These are phyloP conservation scores for Pectinophora gossypiella DNA, from an alignment of 1,140 invertebrate genomes.

Conservation along the genomic window DNA sequence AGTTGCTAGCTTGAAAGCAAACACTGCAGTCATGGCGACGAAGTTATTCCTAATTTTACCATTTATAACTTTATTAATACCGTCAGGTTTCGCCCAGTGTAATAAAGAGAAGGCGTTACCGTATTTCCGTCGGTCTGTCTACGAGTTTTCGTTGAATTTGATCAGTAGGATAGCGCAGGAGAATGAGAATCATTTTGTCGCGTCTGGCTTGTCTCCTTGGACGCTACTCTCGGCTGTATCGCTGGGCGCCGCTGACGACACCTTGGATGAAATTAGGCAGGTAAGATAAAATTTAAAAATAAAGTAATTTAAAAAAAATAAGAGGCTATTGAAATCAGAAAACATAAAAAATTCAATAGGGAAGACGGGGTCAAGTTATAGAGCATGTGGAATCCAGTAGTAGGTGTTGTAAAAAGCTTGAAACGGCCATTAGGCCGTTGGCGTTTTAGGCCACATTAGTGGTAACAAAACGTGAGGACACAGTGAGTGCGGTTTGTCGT, in stretches of 20 bases:
- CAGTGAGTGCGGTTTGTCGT: too few relatives aligned
- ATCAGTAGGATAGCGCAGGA: constrained; percentile 40
- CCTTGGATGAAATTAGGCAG: constrained; percentile 49
- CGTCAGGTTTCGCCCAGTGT: constrained; percentile 33
- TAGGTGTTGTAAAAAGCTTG: too few relatives aligned
- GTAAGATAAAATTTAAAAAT: too few relatives aligned
- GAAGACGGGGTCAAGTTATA: too few relatives aligned
- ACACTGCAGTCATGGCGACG: neutral
- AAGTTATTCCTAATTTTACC: constrained; percentile 14
- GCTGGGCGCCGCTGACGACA: constrained; percentile 60
- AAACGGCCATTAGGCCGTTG: too few relatives aligned
- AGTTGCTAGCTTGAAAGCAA: neutral
- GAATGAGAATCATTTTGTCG: constrained; percentile 54
- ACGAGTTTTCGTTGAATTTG: constrained; percentile 46
- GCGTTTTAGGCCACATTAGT: too few relatives aligned
- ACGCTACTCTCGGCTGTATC: constrained; percentile 56
- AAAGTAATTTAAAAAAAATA: too few relatives aligned
- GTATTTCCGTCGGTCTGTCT: constrained; percentile 34
- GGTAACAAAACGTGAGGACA: too few relatives aligned
- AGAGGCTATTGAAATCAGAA: too few relatives aligned
- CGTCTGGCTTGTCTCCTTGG: constrained; percentile 71
- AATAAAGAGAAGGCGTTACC: constrained; percentile 25
- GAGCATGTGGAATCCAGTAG: too few relatives aligned
- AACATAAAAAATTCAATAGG: too few relatives aligned
- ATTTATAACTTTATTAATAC: constrained; percentile 23